phyloP scores from a whole-genome alignment of 2,797 vertebrate species.

The Enteromius trimaculatus region DNA sequence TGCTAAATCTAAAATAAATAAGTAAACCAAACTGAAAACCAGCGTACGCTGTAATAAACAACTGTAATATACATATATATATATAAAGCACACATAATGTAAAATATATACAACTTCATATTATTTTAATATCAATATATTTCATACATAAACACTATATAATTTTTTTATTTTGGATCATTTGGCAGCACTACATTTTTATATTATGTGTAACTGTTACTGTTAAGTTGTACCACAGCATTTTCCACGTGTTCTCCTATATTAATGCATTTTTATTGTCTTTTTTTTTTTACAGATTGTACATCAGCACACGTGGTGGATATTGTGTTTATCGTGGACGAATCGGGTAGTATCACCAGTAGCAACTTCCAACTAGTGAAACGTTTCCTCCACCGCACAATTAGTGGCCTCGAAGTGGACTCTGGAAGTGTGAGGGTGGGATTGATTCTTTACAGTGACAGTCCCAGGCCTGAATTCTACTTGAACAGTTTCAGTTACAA shows the following conservation, averaged over 20 bases:
- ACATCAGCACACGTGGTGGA: conserved; percentile 74
- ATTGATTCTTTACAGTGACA: conserved; percentile 76
- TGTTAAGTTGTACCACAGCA: not conserved
- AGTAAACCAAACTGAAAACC: not conserved
- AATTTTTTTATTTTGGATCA: too few species aligned
- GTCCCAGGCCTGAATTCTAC: conserved; percentile 69
- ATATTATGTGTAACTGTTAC: not conserved
- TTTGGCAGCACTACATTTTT: not conserved
- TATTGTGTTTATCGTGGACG: conserved; percentile 84
- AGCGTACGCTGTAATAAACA: not conserved
- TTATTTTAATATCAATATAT: too few species aligned
- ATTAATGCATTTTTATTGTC: conserved; percentile 33
- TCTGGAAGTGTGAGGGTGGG: conserved; percentile 73
- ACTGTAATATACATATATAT: too few species aligned
- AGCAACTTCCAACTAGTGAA: conserved; percentile 77
- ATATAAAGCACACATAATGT: too few species aligned
- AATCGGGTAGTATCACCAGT: conserved; percentile 72
- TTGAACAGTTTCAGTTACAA: conserved; percentile 76
- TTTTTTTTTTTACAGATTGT: conserved; percentile 73
- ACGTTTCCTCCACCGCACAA: conserved; percentile 75
- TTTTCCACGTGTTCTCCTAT: not conserved
- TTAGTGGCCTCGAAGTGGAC: conserved; percentile 72
- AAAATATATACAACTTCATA: too few species aligned
- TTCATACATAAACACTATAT: too few species aligned
- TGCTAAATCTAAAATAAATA: too few species aligned